Evolutionary conservation across 2,888 invertebrate genomes (phyloP), one percentile per base, ranked within the genome.

Genomic region (Noctuana brunneofusca): DNA sequence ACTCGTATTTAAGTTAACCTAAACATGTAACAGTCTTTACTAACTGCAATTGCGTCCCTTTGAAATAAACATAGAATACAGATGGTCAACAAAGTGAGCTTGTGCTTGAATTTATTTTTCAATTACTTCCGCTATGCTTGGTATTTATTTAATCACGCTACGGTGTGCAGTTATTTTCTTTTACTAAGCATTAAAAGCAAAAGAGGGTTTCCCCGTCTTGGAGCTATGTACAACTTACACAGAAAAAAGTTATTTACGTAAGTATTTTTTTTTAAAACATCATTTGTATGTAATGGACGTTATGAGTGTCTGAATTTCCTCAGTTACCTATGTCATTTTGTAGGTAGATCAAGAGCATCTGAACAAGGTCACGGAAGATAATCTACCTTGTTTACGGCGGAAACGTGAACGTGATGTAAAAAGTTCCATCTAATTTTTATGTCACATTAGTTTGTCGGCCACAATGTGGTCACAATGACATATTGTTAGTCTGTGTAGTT

Each of bases 1-100:
- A 20, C 22, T 22, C 12, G 22, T 14, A 38, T 12, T 20, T 6
- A 48, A 12, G 20, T 56, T 20, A 24, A 54, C 11, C 16, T 38
- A 14, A 54, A 59, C 52, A 30, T 60, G 57, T 68, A 65, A 56
- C 49, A 16, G 41, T 3, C 57, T 62, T 55, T 66, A 68, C 68
- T 68, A 65, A 72, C 69, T 75, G 62, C 72, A 69, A 71, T 80
- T 81, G 72, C 70, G 74, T 73, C 75, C 77, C 69, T 71, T 69
- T 49, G 62, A 32, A 65, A 63, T 67, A 65, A 65, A 64, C 50
- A 59, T 64, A 52, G 77, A 76, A 79, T 80, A 74, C 75, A 70
- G 67, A 83, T 77, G 63, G 53, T 63, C 16, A 53, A 53, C 27
- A 30, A 58, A 43, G 41, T 59, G 27, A 20, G 30, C 67, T 64